These are phyloP conservation scores for Resseliella maxima DNA, from an alignment of 2,888 invertebrate species.

Conservation along the genomic window DNA sequence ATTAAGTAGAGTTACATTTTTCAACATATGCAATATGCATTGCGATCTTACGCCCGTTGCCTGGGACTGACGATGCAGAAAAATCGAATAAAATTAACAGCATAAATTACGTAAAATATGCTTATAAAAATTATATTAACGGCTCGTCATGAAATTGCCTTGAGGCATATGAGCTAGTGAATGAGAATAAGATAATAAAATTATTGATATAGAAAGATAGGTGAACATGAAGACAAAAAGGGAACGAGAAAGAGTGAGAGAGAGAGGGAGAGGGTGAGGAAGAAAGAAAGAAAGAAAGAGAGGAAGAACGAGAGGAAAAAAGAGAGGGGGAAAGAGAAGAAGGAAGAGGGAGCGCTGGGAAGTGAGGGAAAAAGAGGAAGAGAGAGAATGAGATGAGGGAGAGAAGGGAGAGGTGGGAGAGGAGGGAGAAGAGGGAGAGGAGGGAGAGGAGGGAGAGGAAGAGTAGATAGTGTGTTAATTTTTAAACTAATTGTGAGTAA, in stretches of 20 bases:
- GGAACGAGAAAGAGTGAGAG: not conserved
- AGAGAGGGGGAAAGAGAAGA: not conserved
- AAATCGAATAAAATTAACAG: too few species aligned
- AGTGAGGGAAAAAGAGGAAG: too few species aligned
- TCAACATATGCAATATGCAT: too few species aligned
- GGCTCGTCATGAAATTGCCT: too few species aligned
- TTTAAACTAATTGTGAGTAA: constrained; percentile 25
- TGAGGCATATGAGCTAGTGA: too few species aligned
- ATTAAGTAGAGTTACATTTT: too few species aligned
- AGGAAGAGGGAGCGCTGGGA: too few species aligned
- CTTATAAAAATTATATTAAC: constrained; percentile 19
- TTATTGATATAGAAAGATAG: too few species aligned
- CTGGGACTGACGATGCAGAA: too few species aligned
- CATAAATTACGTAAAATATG: not conserved
- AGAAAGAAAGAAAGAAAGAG: not conserved
- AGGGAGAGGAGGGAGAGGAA: not conserved
- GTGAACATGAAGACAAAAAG: not conserved
- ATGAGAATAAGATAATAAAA: too few species aligned
- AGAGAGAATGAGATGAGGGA: not conserved
- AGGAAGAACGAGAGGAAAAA: not conserved
- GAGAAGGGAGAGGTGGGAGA: too few species aligned
- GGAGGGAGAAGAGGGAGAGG: not conserved
- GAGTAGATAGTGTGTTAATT: not conserved
- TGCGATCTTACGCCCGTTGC: too few species aligned
- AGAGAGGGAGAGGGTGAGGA: not conserved